Evolutionary conservation across 1,140 invertebrate genomes (phyloP), one percentile per base, ranked within the genome.

Genomic region (Solen grandis): DNA sequence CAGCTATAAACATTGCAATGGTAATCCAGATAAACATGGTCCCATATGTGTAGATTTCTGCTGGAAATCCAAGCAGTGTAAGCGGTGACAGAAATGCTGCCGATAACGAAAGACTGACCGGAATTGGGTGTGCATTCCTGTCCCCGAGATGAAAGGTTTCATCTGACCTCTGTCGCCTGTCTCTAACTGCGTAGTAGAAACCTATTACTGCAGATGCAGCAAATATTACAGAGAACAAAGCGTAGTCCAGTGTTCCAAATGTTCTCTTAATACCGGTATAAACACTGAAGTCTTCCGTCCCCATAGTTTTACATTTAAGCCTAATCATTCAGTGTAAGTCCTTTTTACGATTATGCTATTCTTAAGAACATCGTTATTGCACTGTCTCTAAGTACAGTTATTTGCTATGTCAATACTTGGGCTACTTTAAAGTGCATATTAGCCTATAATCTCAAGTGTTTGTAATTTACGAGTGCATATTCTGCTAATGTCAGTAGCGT

Each of bases 11-110:
- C 75, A 88, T 89, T 0, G 78, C 82, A 5, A 90, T 36, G 13
- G 74, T 68, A 10, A 91, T 81, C 78, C 86, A 87, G 79, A 76
- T 85, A 69, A 81, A 91, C 84, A 87, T 83, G 0, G 88, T 91
- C 16, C 84, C 84, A 76, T 85, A n/a, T n/a, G n/a, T n/a, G n/a
- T n/a, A n/a, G n/a, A n/a, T n/a, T n/a, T n/a, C n/a, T n/a, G n/a
- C n/a, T 88, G 59, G 84, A 86, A 78, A 97, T 16, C 97, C 97
- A 19, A 98, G 93, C 77, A 98, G 94, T 8, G 96, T 97, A 38
- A 98, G 95, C 57, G 96, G 96, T 0, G 96, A 97, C 89, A 97
- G 95, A 90, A 97, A 97, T 92, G 96, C 96, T 91, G 91, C 87
- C 54, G 90, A 78, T 62, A 90, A 66, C 22, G 89, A 90, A 73